These are phyloP conservation scores for Synergus gifuensis DNA, from an alignment of 2,888 invertebrate genomes.

Conservation along the genomic window DNA sequence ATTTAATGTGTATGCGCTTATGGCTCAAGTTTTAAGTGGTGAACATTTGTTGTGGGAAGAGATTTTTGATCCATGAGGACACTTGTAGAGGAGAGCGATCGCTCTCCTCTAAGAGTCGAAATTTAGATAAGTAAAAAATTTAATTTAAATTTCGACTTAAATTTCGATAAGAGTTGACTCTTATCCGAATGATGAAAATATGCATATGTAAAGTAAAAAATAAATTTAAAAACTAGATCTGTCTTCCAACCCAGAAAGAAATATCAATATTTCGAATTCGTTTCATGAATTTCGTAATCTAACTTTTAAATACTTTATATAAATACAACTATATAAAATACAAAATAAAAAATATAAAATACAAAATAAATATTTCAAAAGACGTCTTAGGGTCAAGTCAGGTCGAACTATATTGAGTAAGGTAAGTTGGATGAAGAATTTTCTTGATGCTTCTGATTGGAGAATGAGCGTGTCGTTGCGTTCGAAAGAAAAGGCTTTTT, in stretches of 20 bases:
- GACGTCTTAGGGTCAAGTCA: slow-evolving; percentile 1
- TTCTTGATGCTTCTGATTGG: slow-evolving; percentile 11
- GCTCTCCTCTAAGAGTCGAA: no score
- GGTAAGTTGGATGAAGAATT: background rate
- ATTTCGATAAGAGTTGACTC: no score
- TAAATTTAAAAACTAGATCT: background rate
- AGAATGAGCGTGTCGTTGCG: slow-evolving; percentile 19
- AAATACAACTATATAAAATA: no score
- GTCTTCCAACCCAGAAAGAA: background rate
- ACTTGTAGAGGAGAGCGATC: background rate
- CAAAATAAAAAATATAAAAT: no score
- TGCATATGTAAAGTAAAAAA: background rate
- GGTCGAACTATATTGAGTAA: slow-evolving; percentile 15
- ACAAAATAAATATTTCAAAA: no score
- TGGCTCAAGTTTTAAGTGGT: background rate
- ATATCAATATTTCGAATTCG: no score
- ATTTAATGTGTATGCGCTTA: background rate
- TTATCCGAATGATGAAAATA: background rate
- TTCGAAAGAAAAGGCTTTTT: slow-evolving; percentile 21
- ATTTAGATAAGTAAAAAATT: no score
- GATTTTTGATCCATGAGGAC: background rate
- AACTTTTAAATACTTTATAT: background rate
- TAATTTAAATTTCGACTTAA: no score
- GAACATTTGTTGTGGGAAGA: background rate
- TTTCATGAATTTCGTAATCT: no score